Evolutionary conservation across 2,888 invertebrate species (phyloP), one percentile per base, ranked within the genome.

Genomic region (Troilus luridus): DNA sequence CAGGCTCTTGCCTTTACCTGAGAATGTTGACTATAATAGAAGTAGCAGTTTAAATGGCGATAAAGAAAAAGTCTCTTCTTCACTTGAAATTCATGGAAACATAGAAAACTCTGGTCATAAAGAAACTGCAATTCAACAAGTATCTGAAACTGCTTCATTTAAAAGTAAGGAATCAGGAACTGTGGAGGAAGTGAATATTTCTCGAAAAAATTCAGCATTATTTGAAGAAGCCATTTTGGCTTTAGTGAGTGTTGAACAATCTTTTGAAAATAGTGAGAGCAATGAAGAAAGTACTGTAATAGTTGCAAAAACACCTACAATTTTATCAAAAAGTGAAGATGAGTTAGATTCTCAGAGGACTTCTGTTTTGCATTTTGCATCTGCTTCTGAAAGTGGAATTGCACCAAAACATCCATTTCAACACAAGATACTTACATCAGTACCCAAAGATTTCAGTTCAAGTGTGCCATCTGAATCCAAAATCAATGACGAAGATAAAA

Each of bases 1-100:
- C 24, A 90, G 90, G 24, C 77, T 90, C 21, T 90, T 90, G 27
- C 90, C 90, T n/a, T 19, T 90, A 58, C 90, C 90, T 58, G 90
- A 77, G 8, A 77, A 90, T 56, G 59, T 90, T 60, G n/a, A 41
- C n/a, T 88, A 56, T 56, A n/a, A 58, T 56, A 58, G 21, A 10
- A 88, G 41, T 3, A 58, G 27, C 60, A 59, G 24, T 17, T 60
- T 41, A 88, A 24, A 77, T 77, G 58, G 59, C n/a, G 77, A 90
- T 77, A 90, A 56, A 9, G 85, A 85, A 85, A 85, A 85, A 41
- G 11, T 56, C 3, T 56, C 56, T 85, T 56, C n/a, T 56, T 8
- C 12, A 2, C 14, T 56, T 56, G 56, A 85, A 12, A n/a, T 56
- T n/a, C 56, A 54, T n/a, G 56, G 14, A 85, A 54, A 11, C 21